Conservation (phyloP, 2,113 vertebrate species). For the Rattus norvegicus region DNA sequence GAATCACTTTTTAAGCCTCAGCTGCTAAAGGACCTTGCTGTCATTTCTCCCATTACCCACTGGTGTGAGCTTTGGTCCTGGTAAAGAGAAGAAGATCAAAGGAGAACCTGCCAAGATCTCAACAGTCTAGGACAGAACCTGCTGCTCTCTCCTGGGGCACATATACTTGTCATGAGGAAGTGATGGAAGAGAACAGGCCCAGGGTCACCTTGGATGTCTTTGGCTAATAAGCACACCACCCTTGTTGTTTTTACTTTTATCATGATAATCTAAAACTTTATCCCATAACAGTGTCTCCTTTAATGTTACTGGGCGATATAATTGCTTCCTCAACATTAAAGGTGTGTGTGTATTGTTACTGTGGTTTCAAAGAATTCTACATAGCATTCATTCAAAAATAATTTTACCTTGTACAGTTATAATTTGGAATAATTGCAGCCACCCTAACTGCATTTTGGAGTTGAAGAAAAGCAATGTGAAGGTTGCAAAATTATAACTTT, state of each 20-base stretch:
- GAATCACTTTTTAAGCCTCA: slow-evolving; percentile 53
- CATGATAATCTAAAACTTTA: slow-evolving; percentile 14
- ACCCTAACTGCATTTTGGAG: neutral
- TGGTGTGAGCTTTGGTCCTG: slow-evolving; percentile 34
- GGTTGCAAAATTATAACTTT: neutral
- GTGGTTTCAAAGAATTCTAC: neutral
- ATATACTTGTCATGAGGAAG: slow-evolving; percentile 1
- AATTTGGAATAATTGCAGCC: slow-evolving; percentile 24
- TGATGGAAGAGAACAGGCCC: neutral
- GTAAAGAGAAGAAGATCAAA: slow-evolving; percentile 67
- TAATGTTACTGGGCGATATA: neutral
- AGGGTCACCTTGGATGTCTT: slow-evolving; percentile 13
- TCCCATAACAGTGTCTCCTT: neutral
- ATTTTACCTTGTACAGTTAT: neutral
- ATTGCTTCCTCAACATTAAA: neutral
- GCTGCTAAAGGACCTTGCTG: slow-evolving; percentile 40
- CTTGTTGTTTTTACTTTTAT: neutral
- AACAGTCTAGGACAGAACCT: neutral
- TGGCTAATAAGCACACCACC: slow-evolving; percentile 3
- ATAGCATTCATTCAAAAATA: slow-evolving; percentile 27
- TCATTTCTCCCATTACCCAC: neutral
- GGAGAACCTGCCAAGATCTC: neutral
- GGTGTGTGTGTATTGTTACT: neutral
- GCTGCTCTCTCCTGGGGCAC: neutral
- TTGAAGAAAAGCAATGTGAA: neutral